Conservation (phyloP, 1,140 invertebrate species). For the Cephus cinctus region DNA sequence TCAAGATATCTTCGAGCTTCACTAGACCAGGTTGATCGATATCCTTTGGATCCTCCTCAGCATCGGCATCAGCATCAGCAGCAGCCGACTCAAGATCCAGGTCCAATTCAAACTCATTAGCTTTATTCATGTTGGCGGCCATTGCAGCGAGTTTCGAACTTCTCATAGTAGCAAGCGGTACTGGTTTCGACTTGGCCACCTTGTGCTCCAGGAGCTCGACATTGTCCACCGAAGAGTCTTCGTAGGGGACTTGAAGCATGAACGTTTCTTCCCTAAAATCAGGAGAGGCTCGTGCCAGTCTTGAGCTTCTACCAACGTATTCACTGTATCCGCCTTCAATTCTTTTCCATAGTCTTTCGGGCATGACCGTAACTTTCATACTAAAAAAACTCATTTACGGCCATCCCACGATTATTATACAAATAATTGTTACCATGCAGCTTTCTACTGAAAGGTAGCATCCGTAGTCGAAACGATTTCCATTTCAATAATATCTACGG, state of each 20-base stretch:
- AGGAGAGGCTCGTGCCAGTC: constrained; percentile 21
- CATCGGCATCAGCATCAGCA: constrained; percentile 8
- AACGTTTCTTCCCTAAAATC: constrained; percentile 45
- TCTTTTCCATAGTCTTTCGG: background rate
- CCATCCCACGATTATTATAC: background rate
- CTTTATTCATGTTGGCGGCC: constrained; percentile 47
- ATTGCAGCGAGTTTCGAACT: constrained; percentile 51
- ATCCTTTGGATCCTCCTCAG: constrained; percentile 22
- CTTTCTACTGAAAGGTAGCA: too few species aligned
- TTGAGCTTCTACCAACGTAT: constrained; percentile 6
- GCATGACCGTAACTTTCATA: background rate
- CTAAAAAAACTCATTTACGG: background rate
- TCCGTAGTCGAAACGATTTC: too few species aligned
- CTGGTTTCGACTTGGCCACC: constrained; percentile 26
- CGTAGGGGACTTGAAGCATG: constrained; percentile 35
- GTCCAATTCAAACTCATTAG: constrained; percentile 19
- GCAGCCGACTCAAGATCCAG: constrained; percentile 22
- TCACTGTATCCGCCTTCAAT: background rate
- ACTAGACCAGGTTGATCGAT: constrained; percentile 22
- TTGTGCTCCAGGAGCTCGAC: constrained; percentile 17
- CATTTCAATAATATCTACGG: too few species aligned
- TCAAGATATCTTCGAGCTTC: constrained; percentile 39
- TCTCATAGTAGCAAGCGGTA: constrained; percentile 41
- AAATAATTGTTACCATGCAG: constrained; percentile 10
- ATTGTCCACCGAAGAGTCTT: constrained; percentile 13